A percentile compares a stretch with the other conserved stretches of the same genome.
Conservation (phyloP, 2,888 invertebrate species). For the Catonia carolina region DNA sequence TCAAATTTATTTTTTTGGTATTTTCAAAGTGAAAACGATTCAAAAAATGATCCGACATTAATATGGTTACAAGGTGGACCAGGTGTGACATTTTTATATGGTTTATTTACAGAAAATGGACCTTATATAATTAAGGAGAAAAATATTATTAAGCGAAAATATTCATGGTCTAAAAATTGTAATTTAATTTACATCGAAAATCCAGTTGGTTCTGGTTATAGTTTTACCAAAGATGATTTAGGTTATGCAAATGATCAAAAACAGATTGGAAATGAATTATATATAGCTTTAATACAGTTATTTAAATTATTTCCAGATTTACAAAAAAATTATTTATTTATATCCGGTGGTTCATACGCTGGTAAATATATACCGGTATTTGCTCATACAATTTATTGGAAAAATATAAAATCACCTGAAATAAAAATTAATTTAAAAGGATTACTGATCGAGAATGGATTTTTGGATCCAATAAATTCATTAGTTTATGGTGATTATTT, state of each 20-base stretch:
- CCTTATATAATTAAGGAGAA: slow-evolving; percentile 48
- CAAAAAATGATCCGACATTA: slow-evolving; percentile 52
- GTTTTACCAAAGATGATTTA: slow-evolving; percentile 65
- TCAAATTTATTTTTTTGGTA: slow-evolving; percentile 50
- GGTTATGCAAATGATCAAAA: slow-evolving; percentile 56
- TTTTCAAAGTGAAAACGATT: slow-evolving; percentile 46
- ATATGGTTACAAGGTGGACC: slow-evolving; percentile 85
- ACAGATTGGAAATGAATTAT: slow-evolving; percentile 72
- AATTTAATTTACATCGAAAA: slow-evolving; percentile 84
- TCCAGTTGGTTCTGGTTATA: slow-evolving; percentile 87
- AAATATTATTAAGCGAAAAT: slow-evolving; percentile 53
- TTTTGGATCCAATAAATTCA: slow-evolving; percentile 72
- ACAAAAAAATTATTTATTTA: slow-evolving; percentile 67
- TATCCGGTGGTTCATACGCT: slow-evolving; percentile 84
- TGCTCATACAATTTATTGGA: slow-evolving; percentile 62
- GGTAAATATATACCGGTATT: slow-evolving; percentile 75
- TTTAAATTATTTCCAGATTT: slow-evolving; percentile 74
- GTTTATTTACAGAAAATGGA: slow-evolving; percentile 78
- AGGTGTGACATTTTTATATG: slow-evolving; percentile 70
- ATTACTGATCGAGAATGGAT: slow-evolving; percentile 70
- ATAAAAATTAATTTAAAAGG: slow-evolving; percentile 66
- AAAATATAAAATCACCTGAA: slow-evolving; percentile 45
- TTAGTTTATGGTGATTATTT: slow-evolving; percentile 70
- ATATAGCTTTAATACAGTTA: slow-evolving; percentile 70
- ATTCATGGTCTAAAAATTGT: slow-evolving; percentile 72